Conservation (phyloP, 2,888 invertebrate species). For the Elegia similella region DNA sequence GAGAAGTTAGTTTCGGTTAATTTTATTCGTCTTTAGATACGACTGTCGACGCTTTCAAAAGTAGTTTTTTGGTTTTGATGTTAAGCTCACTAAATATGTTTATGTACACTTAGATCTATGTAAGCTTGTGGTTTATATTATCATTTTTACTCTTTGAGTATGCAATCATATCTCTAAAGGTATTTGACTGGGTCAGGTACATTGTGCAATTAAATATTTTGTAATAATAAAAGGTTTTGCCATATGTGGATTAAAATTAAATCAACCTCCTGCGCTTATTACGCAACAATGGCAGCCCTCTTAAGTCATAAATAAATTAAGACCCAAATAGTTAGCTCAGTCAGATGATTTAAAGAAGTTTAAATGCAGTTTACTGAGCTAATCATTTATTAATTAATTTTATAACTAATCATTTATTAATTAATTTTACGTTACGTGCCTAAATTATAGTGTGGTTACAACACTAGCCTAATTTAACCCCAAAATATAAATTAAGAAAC, state of each 20-base stretch:
- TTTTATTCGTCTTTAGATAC: background rate
- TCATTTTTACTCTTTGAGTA: too few species aligned
- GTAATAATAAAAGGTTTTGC: too few species aligned
- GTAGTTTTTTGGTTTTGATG: background rate
- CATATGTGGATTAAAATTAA: too few species aligned
- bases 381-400: background rate
- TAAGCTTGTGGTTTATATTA: too few species aligned
- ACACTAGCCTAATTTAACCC: slow-evolving; percentile 9
- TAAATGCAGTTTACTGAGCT: background rate
- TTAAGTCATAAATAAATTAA: background rate
- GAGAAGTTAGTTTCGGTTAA: too few species aligned
- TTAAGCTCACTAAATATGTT: background rate
- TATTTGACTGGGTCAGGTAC: too few species aligned
- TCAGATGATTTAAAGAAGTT: background rate
- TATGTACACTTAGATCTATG: background rate
- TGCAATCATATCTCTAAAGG: too few species aligned
- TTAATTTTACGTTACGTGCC: background rate
- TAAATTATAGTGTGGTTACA: slow-evolving; percentile 1
- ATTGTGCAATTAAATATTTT: too few species aligned
- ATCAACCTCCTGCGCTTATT: background rate
- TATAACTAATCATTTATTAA: background rate
- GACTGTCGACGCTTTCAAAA: background rate
- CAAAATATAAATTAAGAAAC: background rate
- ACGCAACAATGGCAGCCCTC: background rate
- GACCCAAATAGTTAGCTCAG: slow-evolving; percentile 9